phyloP scores from a whole-genome alignment of 1,140 invertebrate genomes.

The Drosophila micromelanica region DNA sequence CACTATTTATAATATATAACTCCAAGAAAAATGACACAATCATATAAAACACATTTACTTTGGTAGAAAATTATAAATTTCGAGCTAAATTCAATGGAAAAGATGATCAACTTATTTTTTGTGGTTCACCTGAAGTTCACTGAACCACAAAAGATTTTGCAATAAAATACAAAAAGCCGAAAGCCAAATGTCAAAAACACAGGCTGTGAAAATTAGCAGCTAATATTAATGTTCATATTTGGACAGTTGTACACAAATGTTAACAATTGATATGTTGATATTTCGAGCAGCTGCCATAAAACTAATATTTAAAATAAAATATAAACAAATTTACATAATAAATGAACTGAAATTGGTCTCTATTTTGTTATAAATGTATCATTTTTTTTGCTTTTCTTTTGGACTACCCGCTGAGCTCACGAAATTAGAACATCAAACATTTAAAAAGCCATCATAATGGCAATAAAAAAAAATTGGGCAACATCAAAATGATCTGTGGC shows the following conservation, averaged over 20 bases:
- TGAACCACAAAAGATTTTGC: slow-evolving; percentile 34
- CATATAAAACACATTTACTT: slow-evolving; percentile 1
- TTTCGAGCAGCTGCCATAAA: slow-evolving; percentile 36
- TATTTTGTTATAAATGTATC: not conserved
- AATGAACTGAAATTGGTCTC: slow-evolving; percentile 24
- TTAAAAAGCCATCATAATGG: slow-evolving; percentile 49
- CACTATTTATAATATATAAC: not conserved
- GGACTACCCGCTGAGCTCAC: slow-evolving; percentile 42
- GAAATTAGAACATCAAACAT: slow-evolving; percentile 55
- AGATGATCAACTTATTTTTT: slow-evolving; percentile 2
- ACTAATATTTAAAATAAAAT: slow-evolving; percentile 13
- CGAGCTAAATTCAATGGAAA: not conserved
- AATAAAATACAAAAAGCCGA: slow-evolving; percentile 9
- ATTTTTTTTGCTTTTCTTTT: not conserved
- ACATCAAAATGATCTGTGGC: slow-evolving; percentile 40
- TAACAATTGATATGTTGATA: slow-evolving; percentile 58
- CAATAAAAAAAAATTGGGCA: slow-evolving; percentile 49
- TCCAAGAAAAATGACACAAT: not conserved
- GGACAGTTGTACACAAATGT: slow-evolving; percentile 34
- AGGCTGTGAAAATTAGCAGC: slow-evolving; percentile 71
- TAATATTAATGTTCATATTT: slow-evolving; percentile 34
- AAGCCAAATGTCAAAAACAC: slow-evolving; percentile 11
- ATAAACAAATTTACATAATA: slow-evolving; percentile 39
- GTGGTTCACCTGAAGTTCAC: slow-evolving; percentile 15
- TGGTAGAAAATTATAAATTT: slow-evolving; percentile 11